phyloP scores from a whole-genome alignment of 2,113 vertebrate species.

The Mesoclemmys tuberculata region DNA sequence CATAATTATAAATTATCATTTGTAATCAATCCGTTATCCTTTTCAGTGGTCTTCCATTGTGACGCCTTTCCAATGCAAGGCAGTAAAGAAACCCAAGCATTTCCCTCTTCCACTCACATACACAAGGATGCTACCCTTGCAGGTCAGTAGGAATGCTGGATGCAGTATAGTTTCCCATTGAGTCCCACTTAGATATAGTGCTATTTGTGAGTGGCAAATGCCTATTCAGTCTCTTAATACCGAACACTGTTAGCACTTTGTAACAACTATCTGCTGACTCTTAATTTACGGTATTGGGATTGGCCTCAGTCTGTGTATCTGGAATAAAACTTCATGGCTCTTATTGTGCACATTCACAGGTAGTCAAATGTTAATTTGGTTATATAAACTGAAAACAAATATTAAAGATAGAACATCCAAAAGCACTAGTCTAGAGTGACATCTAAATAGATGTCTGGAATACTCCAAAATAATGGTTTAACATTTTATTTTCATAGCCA shows the following conservation, averaged over 20 bases:
- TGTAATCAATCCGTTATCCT: background rate
- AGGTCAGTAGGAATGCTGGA: background rate
- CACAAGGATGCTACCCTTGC: background rate
- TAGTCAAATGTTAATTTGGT: background rate
- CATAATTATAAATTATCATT: background rate
- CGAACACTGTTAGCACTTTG: background rate
- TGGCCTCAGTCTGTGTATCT: background rate
- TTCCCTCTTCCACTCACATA: background rate
- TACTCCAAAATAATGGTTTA: background rate
- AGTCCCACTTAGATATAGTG: background rate
- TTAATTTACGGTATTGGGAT: background rate
- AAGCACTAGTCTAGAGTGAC: background rate
- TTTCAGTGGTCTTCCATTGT: background rate
- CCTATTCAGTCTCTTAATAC: background rate
- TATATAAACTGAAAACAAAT: background rate
- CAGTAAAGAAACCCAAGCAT: background rate
- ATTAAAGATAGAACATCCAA: background rate
- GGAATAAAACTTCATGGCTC: background rate
- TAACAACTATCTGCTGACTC: background rate
- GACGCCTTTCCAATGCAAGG: background rate
- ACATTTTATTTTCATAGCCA: background rate
- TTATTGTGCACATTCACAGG: background rate
- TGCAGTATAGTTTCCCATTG: background rate
- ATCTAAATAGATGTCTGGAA: background rate
- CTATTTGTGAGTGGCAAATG: background rate